Evolutionary conservation across 2,797 vertebrate species (phyloP).

Genomic region (Sebastes dallii): DNA sequence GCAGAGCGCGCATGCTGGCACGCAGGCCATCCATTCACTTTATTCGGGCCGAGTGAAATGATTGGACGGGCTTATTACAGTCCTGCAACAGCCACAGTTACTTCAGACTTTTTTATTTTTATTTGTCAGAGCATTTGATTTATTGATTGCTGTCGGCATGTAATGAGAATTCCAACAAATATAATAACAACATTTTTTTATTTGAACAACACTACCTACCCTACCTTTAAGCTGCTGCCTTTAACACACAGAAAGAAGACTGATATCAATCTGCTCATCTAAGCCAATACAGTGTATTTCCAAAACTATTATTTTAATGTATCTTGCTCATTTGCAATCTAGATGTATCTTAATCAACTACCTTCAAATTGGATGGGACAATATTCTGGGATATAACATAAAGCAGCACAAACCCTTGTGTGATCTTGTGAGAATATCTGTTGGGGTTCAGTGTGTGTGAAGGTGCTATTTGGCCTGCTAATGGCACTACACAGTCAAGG

Average conservation of each 20-base stretch:
- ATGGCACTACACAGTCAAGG: neutral
- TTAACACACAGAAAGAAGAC: neutral
- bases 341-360: neutral
- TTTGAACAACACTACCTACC: too few species aligned
- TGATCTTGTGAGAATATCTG: neutral
- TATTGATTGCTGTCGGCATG: too few species aligned
- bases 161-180: too few species aligned
- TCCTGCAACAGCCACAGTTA: too few species aligned
- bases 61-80: too few species aligned
- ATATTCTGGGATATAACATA: neutral
- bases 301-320: neutral
- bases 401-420: neutral
- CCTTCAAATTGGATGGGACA: neutral
- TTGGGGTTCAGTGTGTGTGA: neutral
- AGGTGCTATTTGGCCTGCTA: neutral
- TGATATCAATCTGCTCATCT: neutral
- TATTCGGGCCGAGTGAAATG: too few species aligned
- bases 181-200: too few species aligned
- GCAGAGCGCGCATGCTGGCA: too few species aligned
- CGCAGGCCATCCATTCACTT: too few species aligned
- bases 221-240: too few species aligned
- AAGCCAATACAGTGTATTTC: neutral
- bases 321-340: neutral
- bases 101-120: too few species aligned
- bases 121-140: too few species aligned